These are phyloP conservation scores for Poecilia wingei DNA, from an alignment of 2,797 vertebrate genomes.

Conservation along the genomic window DNA sequence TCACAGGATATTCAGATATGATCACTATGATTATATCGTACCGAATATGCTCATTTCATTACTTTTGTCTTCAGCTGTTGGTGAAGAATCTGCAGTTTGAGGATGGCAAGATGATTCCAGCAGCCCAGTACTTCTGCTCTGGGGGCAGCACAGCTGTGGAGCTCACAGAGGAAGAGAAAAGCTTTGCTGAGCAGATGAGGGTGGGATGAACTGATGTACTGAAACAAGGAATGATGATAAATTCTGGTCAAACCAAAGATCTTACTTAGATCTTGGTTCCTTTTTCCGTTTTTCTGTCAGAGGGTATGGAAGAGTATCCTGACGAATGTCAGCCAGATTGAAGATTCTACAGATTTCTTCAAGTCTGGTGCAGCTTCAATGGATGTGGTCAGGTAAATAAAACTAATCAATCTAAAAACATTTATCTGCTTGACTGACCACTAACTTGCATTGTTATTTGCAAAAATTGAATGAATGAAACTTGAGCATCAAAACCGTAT, in stretches of 20 bases:
- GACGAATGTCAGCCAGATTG: constrained; percentile 77
- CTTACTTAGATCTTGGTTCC: background rate
- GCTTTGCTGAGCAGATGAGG: constrained; percentile 81
- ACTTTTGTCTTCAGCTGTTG: constrained; percentile 74
- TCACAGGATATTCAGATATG: background rate
- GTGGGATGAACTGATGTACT: constrained; percentile 53
- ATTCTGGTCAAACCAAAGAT: background rate
- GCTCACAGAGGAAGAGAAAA: constrained; percentile 83
- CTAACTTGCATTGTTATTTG: background rate
- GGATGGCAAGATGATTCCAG: constrained; percentile 88
- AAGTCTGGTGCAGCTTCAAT: constrained; percentile 90
- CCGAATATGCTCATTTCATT: background rate
- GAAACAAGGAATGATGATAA: background rate
- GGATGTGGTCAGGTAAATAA: constrained; percentile 88
- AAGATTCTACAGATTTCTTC: constrained; percentile 89
- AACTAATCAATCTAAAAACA: background rate
- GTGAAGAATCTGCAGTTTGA: constrained; percentile 89
- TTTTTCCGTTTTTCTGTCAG: constrained; percentile 55
- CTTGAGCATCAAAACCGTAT: background rate
- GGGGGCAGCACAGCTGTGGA: constrained; percentile 77
- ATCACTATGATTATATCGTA: too few relatives aligned
- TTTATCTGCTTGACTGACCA: background rate
- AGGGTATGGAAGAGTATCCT: constrained; percentile 87
- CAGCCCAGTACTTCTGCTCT: constrained; percentile 83
- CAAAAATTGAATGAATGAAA: background rate